phyloP scores from a whole-genome alignment of 2,888 invertebrate genomes.

The Caenorhabditis macrosperma region DNA sequence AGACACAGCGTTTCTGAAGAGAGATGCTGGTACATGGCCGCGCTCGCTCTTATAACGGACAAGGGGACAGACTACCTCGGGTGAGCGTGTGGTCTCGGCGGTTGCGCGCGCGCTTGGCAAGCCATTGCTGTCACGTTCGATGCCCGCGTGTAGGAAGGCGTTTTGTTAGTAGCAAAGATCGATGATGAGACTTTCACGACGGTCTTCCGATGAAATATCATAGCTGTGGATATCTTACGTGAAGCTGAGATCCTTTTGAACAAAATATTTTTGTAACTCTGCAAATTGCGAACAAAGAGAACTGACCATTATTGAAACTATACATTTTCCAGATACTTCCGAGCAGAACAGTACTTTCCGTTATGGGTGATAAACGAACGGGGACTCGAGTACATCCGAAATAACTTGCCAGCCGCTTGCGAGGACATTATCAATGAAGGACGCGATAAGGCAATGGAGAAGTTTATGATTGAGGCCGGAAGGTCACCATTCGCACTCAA shows the following conservation, averaged over 20 bases:
- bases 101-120: conserved; percentile 78
- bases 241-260: conserved; percentile 61
- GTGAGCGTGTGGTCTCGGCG: conserved; percentile 73
- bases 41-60: conserved; percentile 93
- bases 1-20: conserved; percentile 81
- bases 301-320: not conserved
- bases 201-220: conserved; percentile 62
- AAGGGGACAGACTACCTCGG: conserved; percentile 87
- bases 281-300: not conserved
- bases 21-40: conserved; percentile 87
- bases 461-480: conserved; percentile 92
- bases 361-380: conserved; percentile 82
- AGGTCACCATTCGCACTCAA: conserved; percentile 88
- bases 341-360: conserved; percentile 88
- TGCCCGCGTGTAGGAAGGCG: not conserved
- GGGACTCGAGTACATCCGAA: conserved; percentile 82
- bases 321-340: conserved; percentile 84
- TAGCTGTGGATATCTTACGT: conserved; percentile 62
- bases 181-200: conserved; percentile 66
- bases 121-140: conserved; percentile 33
- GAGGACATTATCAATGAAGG: conserved; percentile 86
- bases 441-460: conserved; percentile 87
- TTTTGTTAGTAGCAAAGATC: conserved; percentile 50
- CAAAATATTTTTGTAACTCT: not conserved
- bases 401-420: conserved; percentile 87